Conservation (phyloP, 2,888 invertebrate genomes). For the Unio delphinus region DNA sequence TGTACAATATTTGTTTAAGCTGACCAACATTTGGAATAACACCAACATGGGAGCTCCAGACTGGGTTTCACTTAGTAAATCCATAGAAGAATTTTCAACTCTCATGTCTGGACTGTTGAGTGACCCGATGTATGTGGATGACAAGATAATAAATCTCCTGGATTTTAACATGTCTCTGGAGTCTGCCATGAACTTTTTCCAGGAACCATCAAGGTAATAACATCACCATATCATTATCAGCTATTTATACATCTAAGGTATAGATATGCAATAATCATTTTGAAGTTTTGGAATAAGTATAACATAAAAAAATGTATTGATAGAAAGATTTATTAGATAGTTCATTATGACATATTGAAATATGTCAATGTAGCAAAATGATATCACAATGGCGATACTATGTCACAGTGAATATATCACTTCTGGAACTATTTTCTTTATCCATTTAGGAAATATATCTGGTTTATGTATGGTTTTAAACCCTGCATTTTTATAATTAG, state of each 20-base stretch:
- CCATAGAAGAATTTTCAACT: constrained; percentile 27
- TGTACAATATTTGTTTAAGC: constrained; percentile 21
- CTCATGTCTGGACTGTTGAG: constrained; percentile 27
- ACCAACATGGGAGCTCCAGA: constrained; percentile 21
- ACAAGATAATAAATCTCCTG: constrained; percentile 17
- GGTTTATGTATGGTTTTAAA: no score
- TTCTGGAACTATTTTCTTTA: no score
- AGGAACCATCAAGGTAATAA: constrained; percentile 31
- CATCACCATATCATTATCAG: neutral
- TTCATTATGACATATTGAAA: no score
- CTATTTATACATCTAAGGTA: neutral
- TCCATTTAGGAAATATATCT: no score
- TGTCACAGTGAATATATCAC: no score
- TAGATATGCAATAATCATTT: neutral
- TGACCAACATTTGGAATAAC: constrained; percentile 40
- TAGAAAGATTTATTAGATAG: no score
- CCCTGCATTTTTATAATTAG: no score
- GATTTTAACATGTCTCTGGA: constrained; percentile 21
- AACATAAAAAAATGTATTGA: no score
- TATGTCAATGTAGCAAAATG: no score
- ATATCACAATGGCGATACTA: no score
- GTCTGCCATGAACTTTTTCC: constrained; percentile 16
- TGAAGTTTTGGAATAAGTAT: no score
- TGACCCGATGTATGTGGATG: constrained; percentile 21
- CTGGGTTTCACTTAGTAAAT: constrained; percentile 25